These are phyloP conservation scores for Microctonus hyperodae DNA, from an alignment of 2,888 invertebrate species.

Conservation along the genomic window DNA sequence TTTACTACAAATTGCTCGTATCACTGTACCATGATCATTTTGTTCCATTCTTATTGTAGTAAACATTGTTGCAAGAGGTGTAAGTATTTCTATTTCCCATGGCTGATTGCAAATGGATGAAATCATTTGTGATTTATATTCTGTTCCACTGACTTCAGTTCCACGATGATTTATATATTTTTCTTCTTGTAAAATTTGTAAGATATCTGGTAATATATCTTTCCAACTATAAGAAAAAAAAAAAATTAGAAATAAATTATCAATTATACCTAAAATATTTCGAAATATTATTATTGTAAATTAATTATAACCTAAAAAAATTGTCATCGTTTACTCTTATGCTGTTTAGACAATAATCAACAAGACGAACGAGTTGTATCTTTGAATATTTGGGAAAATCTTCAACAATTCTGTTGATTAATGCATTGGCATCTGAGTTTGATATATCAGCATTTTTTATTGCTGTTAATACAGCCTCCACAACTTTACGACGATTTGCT, in stretches of 20 bases:
- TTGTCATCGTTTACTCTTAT: slow-evolving; percentile 66
- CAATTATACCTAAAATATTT: not conserved
- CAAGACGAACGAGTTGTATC: slow-evolving; percentile 66
- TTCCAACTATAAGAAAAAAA: slow-evolving; percentile 70
- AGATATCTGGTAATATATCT: slow-evolving; percentile 71
- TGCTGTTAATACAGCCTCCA: slow-evolving; percentile 58
- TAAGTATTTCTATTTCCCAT: slow-evolving; percentile 69
- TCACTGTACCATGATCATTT: slow-evolving; percentile 69
- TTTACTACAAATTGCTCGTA: slow-evolving; percentile 70
- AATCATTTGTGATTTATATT: slow-evolving; percentile 70
- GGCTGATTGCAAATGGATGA: slow-evolving; percentile 69
- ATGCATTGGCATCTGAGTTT: slow-evolving; percentile 61
- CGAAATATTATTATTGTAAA: not conserved
- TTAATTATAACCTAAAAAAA: slow-evolving; percentile 61
- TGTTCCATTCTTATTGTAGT: slow-evolving; percentile 69
- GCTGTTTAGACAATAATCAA: slow-evolving; percentile 67
- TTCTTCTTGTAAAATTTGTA: slow-evolving; percentile 67
- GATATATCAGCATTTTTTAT: slow-evolving; percentile 61
- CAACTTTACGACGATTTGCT: slow-evolving; percentile 53
- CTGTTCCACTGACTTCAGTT: slow-evolving; percentile 67
- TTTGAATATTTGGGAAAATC: slow-evolving; percentile 66
- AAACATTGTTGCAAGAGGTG: slow-evolving; percentile 74
- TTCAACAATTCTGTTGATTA: slow-evolving; percentile 65
- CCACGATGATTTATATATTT: slow-evolving; percentile 68
- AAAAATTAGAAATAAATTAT: slow-evolving; percentile 13